These are phyloP conservation scores for Fregata magnificens DNA, from an alignment of 2,113 vertebrate genomes.

Conservation along the genomic window DNA sequence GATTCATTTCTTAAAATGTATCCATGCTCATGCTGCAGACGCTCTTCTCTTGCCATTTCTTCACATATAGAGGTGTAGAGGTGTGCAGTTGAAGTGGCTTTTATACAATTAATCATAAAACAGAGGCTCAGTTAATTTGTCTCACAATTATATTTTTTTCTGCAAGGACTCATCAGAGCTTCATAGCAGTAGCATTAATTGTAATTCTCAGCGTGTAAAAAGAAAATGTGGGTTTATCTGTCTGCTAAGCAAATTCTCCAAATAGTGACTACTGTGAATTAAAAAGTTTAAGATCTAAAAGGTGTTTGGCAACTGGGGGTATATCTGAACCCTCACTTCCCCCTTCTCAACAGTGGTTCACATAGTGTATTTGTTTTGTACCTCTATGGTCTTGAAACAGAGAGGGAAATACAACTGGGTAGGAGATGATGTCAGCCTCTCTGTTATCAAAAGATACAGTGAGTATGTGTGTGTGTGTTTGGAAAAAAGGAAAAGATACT, in stretches of 20 bases:
- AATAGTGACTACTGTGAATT: not conserved
- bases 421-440: slow-evolving; percentile 55
- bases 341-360: not conserved
- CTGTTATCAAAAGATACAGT: slow-evolving; percentile 34
- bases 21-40: not conserved
- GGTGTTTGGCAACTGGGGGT: not conserved
- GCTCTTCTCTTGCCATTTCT: not conserved
- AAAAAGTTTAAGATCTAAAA: not conserved
- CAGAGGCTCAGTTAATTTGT: not conserved
- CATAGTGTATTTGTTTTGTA: not conserved
- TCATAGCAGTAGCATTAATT: not conserved
- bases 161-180: not conserved
- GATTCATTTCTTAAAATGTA: not conserved
- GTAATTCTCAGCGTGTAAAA: not conserved
- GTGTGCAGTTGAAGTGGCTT: not conserved
- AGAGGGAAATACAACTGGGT: slow-evolving; percentile 18
- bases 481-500: not conserved
- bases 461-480: not conserved
- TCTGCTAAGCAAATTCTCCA: not conserved
- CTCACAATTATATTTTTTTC: not conserved
- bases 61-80: not conserved
- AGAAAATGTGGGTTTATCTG: not conserved
- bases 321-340: not conserved
- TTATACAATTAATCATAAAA: not conserved
- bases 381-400: not conserved